Evolutionary conservation across 2,888 invertebrate genomes (phyloP), one percentile per base, ranked within the genome.

Genomic region (Colostygia pectinataria): DNA sequence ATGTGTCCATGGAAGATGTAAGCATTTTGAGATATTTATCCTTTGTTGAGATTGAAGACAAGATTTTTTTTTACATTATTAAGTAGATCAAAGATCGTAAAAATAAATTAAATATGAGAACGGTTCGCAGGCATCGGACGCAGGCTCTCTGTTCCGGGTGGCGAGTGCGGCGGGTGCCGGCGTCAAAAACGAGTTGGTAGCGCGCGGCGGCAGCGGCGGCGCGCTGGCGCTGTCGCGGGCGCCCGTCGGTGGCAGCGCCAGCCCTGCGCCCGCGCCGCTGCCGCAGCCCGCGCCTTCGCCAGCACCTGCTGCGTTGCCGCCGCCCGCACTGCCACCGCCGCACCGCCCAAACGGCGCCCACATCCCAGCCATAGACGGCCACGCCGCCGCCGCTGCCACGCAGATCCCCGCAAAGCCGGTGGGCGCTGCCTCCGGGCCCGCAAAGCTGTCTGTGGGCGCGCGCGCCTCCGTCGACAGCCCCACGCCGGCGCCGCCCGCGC

Each of bases 211-310:
- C 66, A 94, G 93, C 74, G 91, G 91, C 61, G 91, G 91, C 56
- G 91, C 93, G 68, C 80, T 91, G 57, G 93, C 93, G 14, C 77
- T 93, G 66, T 92, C 92, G 57, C 91, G 92, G 74, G 93, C 92
- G 59, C 90, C 90, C 18, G 89, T 89, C 65, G 91, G 93, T 59
- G 92, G 92, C 75, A 92, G 91, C 73, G 91, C 91, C 58, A 92
- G 92, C 66, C 92, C 93, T 54, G 92, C 92, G 72, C 92, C 93
- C 65, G 92, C 92, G 65, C 93, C 94, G 62, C 92, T 94, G 63
- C 93, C 93, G 62, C 92, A 93, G 65, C 94, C 94, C 60, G 91
- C 92, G 61, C 93, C 94, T 53, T 93, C 93, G 67, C 93, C 94
- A 65, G 94, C 94, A 70, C 93, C 94, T 66, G 93, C 94, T 66